These are phyloP conservation scores for Silurus meridionalis DNA, from an alignment of 2,113 vertebrate species.

Conservation along the genomic window DNA sequence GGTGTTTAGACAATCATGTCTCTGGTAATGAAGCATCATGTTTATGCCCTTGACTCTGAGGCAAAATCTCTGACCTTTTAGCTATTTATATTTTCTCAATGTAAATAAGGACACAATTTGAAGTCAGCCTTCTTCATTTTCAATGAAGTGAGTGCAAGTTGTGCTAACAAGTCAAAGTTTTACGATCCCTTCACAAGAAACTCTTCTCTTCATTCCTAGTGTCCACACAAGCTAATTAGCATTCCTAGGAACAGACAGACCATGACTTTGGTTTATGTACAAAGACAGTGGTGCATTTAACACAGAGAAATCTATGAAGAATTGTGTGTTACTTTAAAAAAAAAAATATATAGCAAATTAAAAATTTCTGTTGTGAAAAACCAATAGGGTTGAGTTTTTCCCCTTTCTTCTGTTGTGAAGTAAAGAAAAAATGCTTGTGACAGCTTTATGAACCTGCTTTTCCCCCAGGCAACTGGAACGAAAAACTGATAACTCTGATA, in stretches of 20 bases:
- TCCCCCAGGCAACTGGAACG: background rate
- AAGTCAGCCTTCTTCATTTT: background rate
- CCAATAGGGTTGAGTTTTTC: background rate
- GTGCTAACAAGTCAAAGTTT: background rate
- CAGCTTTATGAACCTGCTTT: background rate
- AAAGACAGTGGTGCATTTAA: background rate
- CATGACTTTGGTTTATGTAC: background rate
- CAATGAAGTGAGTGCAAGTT: background rate
- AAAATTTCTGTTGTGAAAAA: background rate
- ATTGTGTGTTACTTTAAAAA: background rate
- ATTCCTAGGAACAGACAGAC: background rate
- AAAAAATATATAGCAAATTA: background rate
- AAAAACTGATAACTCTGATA: background rate
- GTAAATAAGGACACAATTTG: background rate
- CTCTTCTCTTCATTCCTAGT: background rate
- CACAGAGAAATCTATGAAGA: background rate
- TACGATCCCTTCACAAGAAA: background rate
- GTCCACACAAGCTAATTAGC: background rate
- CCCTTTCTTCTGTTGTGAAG: background rate
- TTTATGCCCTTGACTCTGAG: background rate
- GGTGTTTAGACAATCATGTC: background rate
- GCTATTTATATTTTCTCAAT: background rate
- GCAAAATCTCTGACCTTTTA: background rate
- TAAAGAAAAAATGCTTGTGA: background rate
- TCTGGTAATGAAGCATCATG: background rate